phyloP scores from a whole-genome alignment of 2,113 vertebrate genomes.

The Petrocephalus zakoni region DNA sequence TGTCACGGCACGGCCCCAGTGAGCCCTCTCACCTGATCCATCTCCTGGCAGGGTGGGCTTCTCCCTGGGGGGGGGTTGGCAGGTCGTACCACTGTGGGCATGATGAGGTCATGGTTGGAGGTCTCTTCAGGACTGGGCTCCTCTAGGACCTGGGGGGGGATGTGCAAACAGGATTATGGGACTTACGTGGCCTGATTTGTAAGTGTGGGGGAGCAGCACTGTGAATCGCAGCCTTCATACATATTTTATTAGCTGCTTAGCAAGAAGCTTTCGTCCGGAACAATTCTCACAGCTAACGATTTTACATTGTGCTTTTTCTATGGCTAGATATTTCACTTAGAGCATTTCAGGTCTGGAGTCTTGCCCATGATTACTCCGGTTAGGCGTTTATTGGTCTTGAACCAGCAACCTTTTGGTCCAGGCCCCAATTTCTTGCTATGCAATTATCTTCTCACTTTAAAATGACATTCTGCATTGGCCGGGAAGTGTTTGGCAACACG shows the following conservation, averaged over 20 bases:
- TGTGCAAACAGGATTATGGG: background rate
- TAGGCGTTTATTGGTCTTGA: background rate
- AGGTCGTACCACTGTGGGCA: constrained; percentile 38
- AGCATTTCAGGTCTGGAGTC: background rate
- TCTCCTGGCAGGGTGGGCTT: background rate
- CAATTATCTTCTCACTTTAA: background rate
- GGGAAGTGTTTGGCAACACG: background rate
- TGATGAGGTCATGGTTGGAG: constrained; percentile 35
- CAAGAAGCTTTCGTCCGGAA: background rate
- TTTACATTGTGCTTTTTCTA: background rate
- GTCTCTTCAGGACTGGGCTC: constrained; percentile 39
- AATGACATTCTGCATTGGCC: background rate
- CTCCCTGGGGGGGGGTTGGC: background rate
- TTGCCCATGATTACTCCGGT: background rate
- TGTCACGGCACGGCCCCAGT: background rate
- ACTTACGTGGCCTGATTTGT: background rate
- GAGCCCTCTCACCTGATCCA: constrained; percentile 22
- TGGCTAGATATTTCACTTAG: background rate
- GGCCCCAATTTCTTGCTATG: background rate
- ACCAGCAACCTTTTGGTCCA: background rate
- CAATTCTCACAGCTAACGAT: background rate
- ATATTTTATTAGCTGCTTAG: background rate
- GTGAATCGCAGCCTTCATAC: background rate
- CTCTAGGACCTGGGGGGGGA: constrained; percentile 29
- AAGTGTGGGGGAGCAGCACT: background rate